Evolutionary conservation across 2,113 vertebrate species (phyloP).

Genomic region (Takifugu bimaculatus): DNA sequence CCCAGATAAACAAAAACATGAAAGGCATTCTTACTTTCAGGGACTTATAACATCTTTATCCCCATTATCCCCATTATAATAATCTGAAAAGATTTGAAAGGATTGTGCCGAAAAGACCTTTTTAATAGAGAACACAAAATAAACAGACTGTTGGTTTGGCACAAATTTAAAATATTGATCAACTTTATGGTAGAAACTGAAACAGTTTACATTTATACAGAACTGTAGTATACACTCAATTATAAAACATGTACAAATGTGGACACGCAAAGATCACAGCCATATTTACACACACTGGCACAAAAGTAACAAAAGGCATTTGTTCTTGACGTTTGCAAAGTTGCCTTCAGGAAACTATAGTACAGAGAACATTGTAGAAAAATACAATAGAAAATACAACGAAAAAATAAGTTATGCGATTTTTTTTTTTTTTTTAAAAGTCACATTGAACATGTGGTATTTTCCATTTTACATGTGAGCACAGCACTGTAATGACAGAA

Average conservation of each 20-base stretch:
- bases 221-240: constrained; percentile 36
- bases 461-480: constrained; percentile 31
- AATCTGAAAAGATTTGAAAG: too few species aligned
- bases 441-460: constrained; percentile 1
- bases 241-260: constrained; percentile 42
- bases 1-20: too few species aligned
- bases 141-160: constrained; percentile 4
- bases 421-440: too few species aligned
- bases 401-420: constrained; percentile 39
- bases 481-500: constrained; percentile 8
- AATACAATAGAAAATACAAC: constrained; percentile 33
- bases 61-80: too few species aligned
- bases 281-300: constrained; percentile 49
- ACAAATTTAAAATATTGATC: constrained; percentile 71
- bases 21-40: too few species aligned
- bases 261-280: constrained; percentile 29
- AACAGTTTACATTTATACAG: constrained; percentile 28
- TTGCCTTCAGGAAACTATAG: constrained; percentile 34
- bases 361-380: constrained; percentile 12
- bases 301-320: constrained; percentile 43
- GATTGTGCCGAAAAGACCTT: too few species aligned
- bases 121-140: not conserved
- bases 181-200: constrained; percentile 57
- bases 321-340: constrained; percentile 19
- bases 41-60: too few species aligned